Evolutionary conservation across 2,888 invertebrate species (phyloP).

Genomic region (Phlogophora meticulosa): DNA sequence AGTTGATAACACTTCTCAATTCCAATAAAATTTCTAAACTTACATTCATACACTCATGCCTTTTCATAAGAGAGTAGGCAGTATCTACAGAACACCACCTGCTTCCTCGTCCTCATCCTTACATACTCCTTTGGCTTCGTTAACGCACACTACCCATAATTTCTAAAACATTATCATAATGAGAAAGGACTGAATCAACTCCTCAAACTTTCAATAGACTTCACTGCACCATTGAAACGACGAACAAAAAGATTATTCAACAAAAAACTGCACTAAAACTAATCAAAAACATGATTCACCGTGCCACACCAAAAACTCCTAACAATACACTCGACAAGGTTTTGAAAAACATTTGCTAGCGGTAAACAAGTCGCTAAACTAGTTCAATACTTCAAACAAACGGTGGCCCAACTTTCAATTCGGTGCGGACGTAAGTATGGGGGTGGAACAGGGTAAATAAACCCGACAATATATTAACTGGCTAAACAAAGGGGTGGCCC

Average conservation of each 20-base stretch:
- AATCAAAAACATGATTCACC: constrained; percentile 13
- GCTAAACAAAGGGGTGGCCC: constrained; percentile 34
- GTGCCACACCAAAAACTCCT: constrained; percentile 1
- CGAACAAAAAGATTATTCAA: constrained; percentile 4
- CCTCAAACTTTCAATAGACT: background rate
- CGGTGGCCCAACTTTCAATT: constrained; percentile 55
- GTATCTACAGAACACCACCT: no score
- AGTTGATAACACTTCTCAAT: background rate
- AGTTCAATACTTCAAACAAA: constrained; percentile 55
- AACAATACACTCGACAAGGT: constrained; percentile 26
- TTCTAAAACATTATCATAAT: no score
- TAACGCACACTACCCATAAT: no score
- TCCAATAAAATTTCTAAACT: background rate
- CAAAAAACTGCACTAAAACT: constrained; percentile 7
- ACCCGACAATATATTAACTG: constrained; percentile 27
- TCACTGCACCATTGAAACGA: background rate
- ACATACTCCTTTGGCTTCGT: no score
- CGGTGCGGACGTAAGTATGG: constrained; percentile 44
- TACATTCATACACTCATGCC: background rate
- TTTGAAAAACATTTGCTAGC: constrained; percentile 39
- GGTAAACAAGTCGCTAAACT: constrained; percentile 44
- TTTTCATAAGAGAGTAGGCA: no score
- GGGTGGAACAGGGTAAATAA: constrained; percentile 37
- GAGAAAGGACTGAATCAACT: no score
- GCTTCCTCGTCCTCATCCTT: no score